Conservation (phyloP, 2,888 invertebrate genomes). For the Lacanobia wlatinum region DNA sequence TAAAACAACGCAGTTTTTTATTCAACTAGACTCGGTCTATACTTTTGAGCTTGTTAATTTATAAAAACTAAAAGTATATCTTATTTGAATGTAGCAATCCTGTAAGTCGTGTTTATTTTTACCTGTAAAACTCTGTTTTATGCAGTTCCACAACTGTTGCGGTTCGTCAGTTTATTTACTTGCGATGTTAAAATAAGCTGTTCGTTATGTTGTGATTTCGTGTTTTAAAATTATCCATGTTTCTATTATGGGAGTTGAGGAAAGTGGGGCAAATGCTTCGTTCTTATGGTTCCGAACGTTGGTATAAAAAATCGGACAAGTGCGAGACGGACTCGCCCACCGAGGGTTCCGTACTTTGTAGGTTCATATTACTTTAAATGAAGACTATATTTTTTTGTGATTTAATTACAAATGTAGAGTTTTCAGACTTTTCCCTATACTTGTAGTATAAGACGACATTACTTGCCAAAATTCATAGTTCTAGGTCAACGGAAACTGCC, state of each 20-base stretch:
- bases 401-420: too few relatives aligned
- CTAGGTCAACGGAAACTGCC: too few relatives aligned
- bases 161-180: slow-evolving; percentile 17
- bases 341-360: too few relatives aligned
- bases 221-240: slow-evolving; percentile 5
- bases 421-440: too few relatives aligned
- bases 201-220: neutral
- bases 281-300: neutral
- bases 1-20: neutral
- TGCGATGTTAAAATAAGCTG: slow-evolving; percentile 10
- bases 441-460: too few relatives aligned
- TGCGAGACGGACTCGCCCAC: too few relatives aligned
- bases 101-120: slow-evolving; percentile 35
- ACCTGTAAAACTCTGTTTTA: neutral
- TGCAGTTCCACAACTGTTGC: slow-evolving; percentile 27
- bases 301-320: too few relatives aligned
- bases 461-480: too few relatives aligned
- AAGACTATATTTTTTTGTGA: too few relatives aligned
- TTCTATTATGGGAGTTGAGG: neutral
- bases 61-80: neutral
- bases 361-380: too few relatives aligned
- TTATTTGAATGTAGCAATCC: slow-evolving; percentile 4
- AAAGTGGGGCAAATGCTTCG: slow-evolving; percentile 1
- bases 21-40: neutral
- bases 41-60: neutral